A percentile compares a stretch with the other conserved stretches of the same genome.
Evolutionary conservation across 2,113 vertebrate species (phyloP).

Genomic region (Centropristis striata): DNA sequence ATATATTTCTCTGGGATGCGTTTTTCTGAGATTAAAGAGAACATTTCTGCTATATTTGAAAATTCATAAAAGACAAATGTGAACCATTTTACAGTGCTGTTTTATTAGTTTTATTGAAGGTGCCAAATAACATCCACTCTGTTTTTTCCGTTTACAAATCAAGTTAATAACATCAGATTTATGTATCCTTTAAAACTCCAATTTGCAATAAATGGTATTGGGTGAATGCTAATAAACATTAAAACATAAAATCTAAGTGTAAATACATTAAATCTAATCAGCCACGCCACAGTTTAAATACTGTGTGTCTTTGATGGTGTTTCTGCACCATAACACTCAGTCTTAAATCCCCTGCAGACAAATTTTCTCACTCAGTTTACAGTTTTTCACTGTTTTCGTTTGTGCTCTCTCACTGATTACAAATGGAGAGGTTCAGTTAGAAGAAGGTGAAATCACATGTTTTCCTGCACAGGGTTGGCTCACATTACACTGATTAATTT

Average conservation of each 20-base stretch:
- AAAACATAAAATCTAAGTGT: background rate
- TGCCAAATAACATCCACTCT: background rate
- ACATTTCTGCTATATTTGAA: background rate
- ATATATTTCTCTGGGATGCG: constrained; percentile 10
- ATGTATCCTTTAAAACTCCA: background rate
- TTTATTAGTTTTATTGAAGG: constrained; percentile 4
- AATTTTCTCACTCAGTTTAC: background rate
- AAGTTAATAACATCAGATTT: background rate
- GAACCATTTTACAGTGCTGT: background rate
- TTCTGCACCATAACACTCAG: background rate
- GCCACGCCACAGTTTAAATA: background rate
- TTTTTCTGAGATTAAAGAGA: constrained; percentile 26
- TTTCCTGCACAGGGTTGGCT: too few species aligned
- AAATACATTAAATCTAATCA: constrained; percentile 14
- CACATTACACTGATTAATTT: too few species aligned
- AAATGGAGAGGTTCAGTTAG: background rate
- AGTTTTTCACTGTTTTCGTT: constrained; percentile 6
- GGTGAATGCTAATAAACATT: background rate
- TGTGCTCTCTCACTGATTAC: background rate
- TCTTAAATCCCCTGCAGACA: constrained; percentile 3
- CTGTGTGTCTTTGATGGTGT: background rate
- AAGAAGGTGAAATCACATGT: background rate
- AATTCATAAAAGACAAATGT: constrained; percentile 10
- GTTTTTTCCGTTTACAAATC: background rate
- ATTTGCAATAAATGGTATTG: background rate